Evolutionary conservation across 2,797 vertebrate genomes (phyloP).

Genomic region (Chromobotia macracanthus): DNA sequence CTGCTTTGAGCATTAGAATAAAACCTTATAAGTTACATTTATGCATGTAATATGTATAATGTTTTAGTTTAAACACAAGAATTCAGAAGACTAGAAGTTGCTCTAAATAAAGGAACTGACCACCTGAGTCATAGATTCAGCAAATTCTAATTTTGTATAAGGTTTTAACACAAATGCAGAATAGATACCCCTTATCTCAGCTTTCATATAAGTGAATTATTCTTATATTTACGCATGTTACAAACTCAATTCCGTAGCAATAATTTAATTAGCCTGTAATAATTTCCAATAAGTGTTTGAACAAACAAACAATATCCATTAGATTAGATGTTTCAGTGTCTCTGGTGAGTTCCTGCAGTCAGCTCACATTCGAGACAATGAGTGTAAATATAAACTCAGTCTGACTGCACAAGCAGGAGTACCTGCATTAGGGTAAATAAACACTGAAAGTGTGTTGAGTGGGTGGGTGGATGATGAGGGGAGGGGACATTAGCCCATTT

Average conservation of each 20-base stretch:
- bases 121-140: background rate
- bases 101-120: background rate
- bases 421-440: constrained; percentile 73
- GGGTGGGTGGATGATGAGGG: constrained; percentile 18
- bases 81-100: background rate
- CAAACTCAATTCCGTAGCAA: no score
- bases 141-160: background rate
- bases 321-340: constrained; percentile 24
- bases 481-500: constrained; percentile 19
- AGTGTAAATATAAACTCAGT: constrained; percentile 77
- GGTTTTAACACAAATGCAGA: background rate
- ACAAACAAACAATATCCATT: background rate
- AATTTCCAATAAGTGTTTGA: no score
- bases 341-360: constrained; percentile 26
- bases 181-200: background rate
- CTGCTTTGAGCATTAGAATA: constrained; percentile 21
- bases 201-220: no score
- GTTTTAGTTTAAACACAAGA: background rate
- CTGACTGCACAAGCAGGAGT: constrained; percentile 71
- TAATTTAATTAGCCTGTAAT: no score
- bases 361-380: constrained; percentile 64
- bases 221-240: no score
- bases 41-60: background rate
- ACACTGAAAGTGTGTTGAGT: constrained; percentile 66
- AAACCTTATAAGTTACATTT: constrained; percentile 24